Conservation (phyloP, 1,140 invertebrate genomes). For the Eupristina koningsbergeri region DNA sequence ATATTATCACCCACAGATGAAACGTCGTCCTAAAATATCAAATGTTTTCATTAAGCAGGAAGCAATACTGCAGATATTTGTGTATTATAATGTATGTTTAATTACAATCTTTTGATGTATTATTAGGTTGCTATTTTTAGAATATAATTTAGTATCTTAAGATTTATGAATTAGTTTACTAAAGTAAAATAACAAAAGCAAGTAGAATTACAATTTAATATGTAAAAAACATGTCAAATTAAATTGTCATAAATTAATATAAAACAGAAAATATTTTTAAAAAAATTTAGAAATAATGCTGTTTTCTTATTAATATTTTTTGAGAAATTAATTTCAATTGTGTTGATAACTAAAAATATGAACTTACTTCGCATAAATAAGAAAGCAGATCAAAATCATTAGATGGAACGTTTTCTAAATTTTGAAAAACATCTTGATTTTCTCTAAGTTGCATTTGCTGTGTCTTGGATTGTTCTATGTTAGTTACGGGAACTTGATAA, state of each 20-base stretch:
- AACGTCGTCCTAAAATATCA: constrained; percentile 60
- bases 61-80: not conserved
- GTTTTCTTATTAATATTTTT: no score
- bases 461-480: not conserved
- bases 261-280: no score
- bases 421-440: constrained; percentile 56
- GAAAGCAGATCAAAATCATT: constrained; percentile 68
- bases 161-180: not conserved
- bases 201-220: no score
- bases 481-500: not conserved
- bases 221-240: no score
- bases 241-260: no score
- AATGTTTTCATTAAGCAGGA: not conserved
- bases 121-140: no score
- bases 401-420: constrained; percentile 57
- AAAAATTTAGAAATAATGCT: no score
- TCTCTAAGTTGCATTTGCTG: not conserved
- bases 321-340: not conserved
- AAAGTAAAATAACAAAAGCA: no score
- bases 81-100: not conserved
- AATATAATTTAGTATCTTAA: not conserved
- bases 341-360: not conserved
- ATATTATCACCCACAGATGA: constrained; percentile 56
- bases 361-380: constrained; percentile 68
- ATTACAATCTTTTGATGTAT: no score